Percentiles rank a stretch among this genome's conserved stretches.
Evolutionary conservation across 1,140 invertebrate species (phyloP).

Genomic region (Orius laevigatus): DNA sequence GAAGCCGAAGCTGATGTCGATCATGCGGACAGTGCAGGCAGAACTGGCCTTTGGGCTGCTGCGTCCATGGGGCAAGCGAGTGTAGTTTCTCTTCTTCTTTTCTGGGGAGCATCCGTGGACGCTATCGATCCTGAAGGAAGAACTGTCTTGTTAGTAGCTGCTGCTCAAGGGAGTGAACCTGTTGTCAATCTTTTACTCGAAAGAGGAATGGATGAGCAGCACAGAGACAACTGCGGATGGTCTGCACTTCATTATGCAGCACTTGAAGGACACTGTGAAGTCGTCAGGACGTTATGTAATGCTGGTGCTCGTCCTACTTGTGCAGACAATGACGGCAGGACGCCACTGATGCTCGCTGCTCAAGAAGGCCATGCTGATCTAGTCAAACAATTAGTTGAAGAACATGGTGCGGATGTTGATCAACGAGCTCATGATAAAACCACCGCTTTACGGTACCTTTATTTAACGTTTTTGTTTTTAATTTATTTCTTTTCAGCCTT

Average conservation of each 20-base stretch:
- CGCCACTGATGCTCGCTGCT: constrained; percentile 72
- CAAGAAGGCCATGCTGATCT: constrained; percentile 69
- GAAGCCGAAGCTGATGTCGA: constrained; percentile 79
- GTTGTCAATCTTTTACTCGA: constrained; percentile 79
- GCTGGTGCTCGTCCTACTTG: constrained; percentile 84
- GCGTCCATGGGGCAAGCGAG: constrained; percentile 71
- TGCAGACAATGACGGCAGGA: constrained; percentile 86
- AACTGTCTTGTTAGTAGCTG: constrained; percentile 72
- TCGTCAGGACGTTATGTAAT: constrained; percentile 70
- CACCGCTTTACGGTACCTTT: constrained; percentile 63
- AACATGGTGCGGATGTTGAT: constrained; percentile 63
- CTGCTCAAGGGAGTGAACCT: constrained; percentile 64
- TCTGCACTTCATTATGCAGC: constrained; percentile 85
- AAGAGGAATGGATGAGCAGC: constrained; percentile 77
- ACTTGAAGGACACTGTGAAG: constrained; percentile 81
- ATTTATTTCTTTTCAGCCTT: constrained; percentile 35
- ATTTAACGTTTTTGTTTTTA: not conserved
- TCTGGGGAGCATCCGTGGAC: constrained; percentile 80
- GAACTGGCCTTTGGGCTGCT: constrained; percentile 66
- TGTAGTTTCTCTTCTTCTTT: constrained; percentile 62
- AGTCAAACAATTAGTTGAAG: constrained; percentile 51
- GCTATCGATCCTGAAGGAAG: constrained; percentile 80
- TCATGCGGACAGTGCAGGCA: constrained; percentile 57
- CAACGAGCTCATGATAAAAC: constrained; percentile 85
- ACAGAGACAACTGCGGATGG: constrained; percentile 83